A percentile compares a stretch with the other conserved stretches of the same genome.
Evolutionary conservation across 2,113 vertebrate genomes (phyloP).

Genomic region (Salvator merianae): DNA sequence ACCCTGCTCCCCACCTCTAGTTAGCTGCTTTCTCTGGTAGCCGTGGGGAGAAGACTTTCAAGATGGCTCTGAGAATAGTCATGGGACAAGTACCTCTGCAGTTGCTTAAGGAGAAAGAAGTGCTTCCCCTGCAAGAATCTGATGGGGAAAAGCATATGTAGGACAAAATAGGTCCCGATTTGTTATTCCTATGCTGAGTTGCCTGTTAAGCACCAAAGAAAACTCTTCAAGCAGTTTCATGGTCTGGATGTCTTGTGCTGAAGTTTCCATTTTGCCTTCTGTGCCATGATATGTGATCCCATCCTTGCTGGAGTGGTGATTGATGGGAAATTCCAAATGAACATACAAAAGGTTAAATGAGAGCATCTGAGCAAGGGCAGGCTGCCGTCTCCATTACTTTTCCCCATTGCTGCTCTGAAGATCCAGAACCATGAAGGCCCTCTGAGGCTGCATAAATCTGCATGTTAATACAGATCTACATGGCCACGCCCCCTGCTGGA

Average conservation of each 20-base stretch:
- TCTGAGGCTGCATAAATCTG: no score
- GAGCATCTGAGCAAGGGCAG: not conserved
- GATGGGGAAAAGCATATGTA: not conserved
- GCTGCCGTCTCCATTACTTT: not conserved
- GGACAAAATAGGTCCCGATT: not conserved
- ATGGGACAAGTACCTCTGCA: not conserved
- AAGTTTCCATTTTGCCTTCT: not conserved
- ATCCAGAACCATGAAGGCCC: not conserved
- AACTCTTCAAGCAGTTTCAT: not conserved
- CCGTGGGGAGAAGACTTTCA: not conserved
- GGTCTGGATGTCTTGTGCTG: not conserved
- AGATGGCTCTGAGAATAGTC: not conserved
- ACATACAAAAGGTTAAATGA: not conserved
- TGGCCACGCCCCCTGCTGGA: no score
- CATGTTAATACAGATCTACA: no score
- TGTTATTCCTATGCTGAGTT: not conserved
- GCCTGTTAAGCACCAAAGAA: no score
- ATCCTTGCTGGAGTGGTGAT: not conserved
- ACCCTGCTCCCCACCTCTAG: not conserved
- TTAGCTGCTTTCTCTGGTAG: not conserved
- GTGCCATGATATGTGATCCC: not conserved
- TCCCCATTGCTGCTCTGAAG: not conserved
- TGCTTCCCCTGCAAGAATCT: not conserved
- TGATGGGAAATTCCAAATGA: not conserved
- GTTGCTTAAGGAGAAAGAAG: not conserved